Conservation (phyloP, 2,888 invertebrate genomes). For the Drosophila aldrichi region DNA sequence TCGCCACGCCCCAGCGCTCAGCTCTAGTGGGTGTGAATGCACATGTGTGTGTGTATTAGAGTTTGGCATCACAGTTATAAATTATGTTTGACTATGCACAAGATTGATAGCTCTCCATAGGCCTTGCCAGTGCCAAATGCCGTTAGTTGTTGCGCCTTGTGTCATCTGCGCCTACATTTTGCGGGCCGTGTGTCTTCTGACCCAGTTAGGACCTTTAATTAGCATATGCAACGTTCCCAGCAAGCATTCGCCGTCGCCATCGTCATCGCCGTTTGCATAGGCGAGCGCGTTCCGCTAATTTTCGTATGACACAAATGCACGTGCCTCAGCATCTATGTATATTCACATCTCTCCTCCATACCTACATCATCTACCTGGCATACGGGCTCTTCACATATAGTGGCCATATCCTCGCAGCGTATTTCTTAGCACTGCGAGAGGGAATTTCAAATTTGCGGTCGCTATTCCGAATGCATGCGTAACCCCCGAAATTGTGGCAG, state of each 20-base stretch:
- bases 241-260: conserved; percentile 6
- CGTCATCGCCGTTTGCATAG: conserved; percentile 37
- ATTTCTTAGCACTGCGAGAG: conserved; percentile 41
- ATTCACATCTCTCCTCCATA: background rate
- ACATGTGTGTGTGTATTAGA: conserved; percentile 24
- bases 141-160: conserved; percentile 52
- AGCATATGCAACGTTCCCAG: conserved; percentile 51
- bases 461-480: conserved; percentile 54
- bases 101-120: conserved; percentile 72
- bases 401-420: conserved; percentile 7
- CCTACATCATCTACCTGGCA: background rate
- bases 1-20: conserved; percentile 53
- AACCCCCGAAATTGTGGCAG: conserved; percentile 4
- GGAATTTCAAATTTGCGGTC: conserved; percentile 50
- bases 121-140: conserved; percentile 42
- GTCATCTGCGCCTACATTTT: conserved; percentile 47
- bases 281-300: conserved; percentile 47
- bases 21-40: conserved; percentile 18
- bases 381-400: background rate
- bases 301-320: conserved; percentile 37
- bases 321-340: conserved; percentile 12
- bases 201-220: conserved; percentile 74
- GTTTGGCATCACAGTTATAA: conserved; percentile 63
- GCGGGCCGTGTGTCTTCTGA: conserved; percentile 57
- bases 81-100: conserved; percentile 76